phyloP scores from a whole-genome alignment of 2,113 vertebrate species.

The Abramis brama region DNA sequence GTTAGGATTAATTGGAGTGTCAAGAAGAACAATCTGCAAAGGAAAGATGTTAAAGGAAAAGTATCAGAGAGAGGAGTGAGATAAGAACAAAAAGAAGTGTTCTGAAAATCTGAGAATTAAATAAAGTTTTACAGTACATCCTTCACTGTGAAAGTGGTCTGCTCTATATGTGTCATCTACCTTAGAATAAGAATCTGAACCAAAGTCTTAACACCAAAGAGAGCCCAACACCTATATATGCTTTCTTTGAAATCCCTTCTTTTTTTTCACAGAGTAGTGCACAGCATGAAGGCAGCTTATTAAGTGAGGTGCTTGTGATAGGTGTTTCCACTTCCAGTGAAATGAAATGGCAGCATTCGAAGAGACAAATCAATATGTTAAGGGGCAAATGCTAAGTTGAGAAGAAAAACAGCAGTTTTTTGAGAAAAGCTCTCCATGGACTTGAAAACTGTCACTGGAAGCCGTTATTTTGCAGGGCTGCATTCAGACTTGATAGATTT shows the following conservation, averaged over 20 bases:
- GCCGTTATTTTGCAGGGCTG: neutral
- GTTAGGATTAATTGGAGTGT: constrained; percentile 5
- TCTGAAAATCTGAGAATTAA: constrained; percentile 24
- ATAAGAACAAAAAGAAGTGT: constrained; percentile 23
- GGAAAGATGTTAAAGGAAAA: constrained; percentile 1
- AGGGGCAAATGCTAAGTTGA: constrained; percentile 19
- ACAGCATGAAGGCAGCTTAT: constrained; percentile 11
- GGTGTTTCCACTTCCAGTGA: constrained; percentile 23
- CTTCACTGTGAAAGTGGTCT: neutral
- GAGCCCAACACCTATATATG: constrained; percentile 13
- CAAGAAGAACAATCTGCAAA: constrained; percentile 8
- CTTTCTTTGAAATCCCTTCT: neutral
- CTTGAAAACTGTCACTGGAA: constrained; percentile 4
- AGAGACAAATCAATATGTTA: constrained; percentile 41
- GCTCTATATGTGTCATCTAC: constrained; percentile 5
- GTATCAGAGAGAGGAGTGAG: constrained; percentile 1
- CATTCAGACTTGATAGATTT: constrained; percentile 26
- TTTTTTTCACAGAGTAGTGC: neutral
- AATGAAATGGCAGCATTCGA: constrained; percentile 18
- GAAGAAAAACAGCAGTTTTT: constrained; percentile 1
- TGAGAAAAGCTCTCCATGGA: constrained; percentile 8
- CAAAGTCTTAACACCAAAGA: neutral
- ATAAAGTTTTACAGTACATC: neutral
- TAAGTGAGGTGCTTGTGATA: constrained; percentile 30
- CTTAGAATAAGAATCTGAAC: constrained; percentile 14